Percentiles rank a stretch among this genome's conserved stretches.
phyloP scores from a whole-genome alignment of 2,888 invertebrate genomes.

The Rhamnusium bicolor region DNA sequence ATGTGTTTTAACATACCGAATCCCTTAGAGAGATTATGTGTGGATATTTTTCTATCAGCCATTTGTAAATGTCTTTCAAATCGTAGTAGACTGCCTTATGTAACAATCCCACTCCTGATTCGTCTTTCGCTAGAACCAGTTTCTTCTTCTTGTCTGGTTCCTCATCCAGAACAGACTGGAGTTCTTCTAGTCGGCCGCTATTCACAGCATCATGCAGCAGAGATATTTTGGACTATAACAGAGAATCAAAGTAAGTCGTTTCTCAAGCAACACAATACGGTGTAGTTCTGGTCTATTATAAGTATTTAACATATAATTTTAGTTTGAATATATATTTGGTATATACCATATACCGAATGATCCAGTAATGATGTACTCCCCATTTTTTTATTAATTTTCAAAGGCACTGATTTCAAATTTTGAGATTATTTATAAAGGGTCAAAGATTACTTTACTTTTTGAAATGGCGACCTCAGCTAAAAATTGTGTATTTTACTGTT shows the following conservation, averaged over 20 bases:
- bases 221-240: slow-evolving; percentile 79
- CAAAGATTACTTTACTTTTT: too few species aligned
- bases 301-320: too few species aligned
- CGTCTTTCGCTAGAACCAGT: slow-evolving; percentile 78
- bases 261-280: too few species aligned
- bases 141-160: slow-evolving; percentile 72
- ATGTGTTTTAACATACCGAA: slow-evolving; percentile 76
- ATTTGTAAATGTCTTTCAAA: slow-evolving; percentile 81
- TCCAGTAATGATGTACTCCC: too few species aligned
- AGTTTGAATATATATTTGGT: too few species aligned
- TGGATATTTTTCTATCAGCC: slow-evolving; percentile 81
- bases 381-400: too few species aligned
- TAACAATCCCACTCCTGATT: slow-evolving; percentile 81
- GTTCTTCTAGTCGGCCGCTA: slow-evolving; percentile 80
- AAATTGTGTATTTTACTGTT: too few species aligned
- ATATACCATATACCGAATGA: too few species aligned
- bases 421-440: too few species aligned
- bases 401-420: too few species aligned
- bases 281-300: too few species aligned
- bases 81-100: slow-evolving; percentile 88
- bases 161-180: slow-evolving; percentile 73
- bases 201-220: slow-evolving; percentile 84
- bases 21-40: slow-evolving; percentile 79
- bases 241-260: not conserved
- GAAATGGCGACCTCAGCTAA: too few species aligned